These are phyloP conservation scores for Boleophthalmus pectinirostris DNA, from an alignment of 2,113 vertebrate genomes.

Conservation along the genomic window DNA sequence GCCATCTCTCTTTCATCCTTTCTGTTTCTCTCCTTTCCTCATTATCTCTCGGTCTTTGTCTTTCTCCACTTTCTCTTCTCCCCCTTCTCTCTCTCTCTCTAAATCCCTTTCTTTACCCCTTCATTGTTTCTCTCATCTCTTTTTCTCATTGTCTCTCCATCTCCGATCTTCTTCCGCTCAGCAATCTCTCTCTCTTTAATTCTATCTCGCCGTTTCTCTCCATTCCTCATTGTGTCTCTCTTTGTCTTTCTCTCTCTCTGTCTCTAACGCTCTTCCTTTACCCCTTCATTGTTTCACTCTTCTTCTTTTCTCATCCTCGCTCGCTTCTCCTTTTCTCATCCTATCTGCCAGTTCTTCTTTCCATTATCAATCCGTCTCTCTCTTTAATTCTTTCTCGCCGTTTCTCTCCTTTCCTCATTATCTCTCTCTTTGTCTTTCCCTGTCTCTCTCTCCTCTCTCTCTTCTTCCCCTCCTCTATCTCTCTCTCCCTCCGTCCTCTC, in stretches of 20 bases:
- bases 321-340: neutral
- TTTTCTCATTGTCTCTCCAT: too few species aligned
- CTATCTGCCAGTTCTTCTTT: neutral
- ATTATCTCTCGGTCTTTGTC: too few species aligned
- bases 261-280: neutral
- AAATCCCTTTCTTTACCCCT: neutral
- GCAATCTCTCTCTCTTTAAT: neutral
- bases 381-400: neutral
- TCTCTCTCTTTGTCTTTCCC: neutral
- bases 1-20: too few species aligned
- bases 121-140: neutral
- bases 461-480: neutral
- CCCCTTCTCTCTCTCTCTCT: too few species aligned
- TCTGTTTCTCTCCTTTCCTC: too few species aligned
- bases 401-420: neutral
- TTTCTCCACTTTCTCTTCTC: neutral
- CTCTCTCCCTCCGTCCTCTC: constrained; percentile 6
- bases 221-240: too few species aligned
- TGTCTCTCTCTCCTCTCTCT: too few species aligned
- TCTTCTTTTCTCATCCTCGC: too few species aligned
- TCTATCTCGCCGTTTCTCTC: constrained; percentile 4
- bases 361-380: constrained; percentile 12
- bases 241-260: neutral
- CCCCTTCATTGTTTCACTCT: neutral
- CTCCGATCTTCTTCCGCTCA: too few species aligned